These are phyloP conservation scores for Penaeus chinensis DNA, from an alignment of 1,140 invertebrate genomes.

Conservation along the genomic window DNA sequence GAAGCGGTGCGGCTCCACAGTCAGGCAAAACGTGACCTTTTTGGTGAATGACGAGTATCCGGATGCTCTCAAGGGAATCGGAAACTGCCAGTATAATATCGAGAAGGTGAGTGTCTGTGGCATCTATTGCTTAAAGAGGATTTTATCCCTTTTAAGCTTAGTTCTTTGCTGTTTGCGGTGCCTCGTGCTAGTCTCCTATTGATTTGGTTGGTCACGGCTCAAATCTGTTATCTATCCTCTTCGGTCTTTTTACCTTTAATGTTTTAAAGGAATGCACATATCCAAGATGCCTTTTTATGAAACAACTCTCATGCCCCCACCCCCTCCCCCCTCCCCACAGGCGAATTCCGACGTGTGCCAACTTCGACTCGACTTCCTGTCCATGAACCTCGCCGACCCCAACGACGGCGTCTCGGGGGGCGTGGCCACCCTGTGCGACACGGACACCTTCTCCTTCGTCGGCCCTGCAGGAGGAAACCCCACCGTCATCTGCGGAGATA, in stretches of 20 bases:
- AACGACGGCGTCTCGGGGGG: background rate
- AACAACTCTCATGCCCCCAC: background rate
- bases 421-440: constrained; percentile 61
- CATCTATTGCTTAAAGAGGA: background rate
- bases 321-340: background rate
- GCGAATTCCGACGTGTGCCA: constrained; percentile 36
- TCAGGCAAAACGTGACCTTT: constrained; percentile 27
- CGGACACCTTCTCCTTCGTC: constrained; percentile 78
- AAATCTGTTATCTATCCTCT: background rate
- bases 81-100: constrained; percentile 57
- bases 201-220: too few relatives aligned
- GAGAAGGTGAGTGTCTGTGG: constrained; percentile 37
- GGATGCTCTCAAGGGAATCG: constrained; percentile 17
- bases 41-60: constrained; percentile 50
- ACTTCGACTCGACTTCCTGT: constrained; percentile 39
- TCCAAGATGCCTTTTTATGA: background rate
- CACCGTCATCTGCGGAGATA: constrained; percentile 80
- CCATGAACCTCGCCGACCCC: constrained; percentile 18
- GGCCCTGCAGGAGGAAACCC: constrained; percentile 77
- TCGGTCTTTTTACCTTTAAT: background rate
- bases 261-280: background rate
- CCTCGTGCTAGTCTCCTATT: too few relatives aligned
- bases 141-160: background rate
- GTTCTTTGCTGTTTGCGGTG: background rate
- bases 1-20: constrained; percentile 27